These are phyloP conservation scores for Lasioglossum villosulum DNA, from an alignment of 2,888 invertebrate species.

Conservation along the genomic window DNA sequence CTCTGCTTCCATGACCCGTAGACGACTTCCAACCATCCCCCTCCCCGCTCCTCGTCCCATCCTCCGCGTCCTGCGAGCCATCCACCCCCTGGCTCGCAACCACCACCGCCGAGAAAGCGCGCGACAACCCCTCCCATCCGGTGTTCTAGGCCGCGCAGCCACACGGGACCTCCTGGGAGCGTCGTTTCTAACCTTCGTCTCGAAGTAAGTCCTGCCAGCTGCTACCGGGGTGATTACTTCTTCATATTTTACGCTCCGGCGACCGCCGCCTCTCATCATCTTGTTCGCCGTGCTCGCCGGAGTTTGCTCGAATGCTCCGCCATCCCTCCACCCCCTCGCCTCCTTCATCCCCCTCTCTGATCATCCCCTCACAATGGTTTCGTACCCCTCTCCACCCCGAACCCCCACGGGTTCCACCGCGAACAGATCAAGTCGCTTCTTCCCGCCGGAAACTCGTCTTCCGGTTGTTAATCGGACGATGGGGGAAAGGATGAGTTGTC, in stretches of 20 bases:
- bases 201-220: constrained; percentile 67
- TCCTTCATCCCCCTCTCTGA: background rate
- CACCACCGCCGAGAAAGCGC: constrained; percentile 27
- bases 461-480: constrained; percentile 43
- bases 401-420: background rate
- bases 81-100: constrained; percentile 12
- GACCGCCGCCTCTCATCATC: constrained; percentile 59
- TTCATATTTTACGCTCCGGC: constrained; percentile 69
- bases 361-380: background rate
- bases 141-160: constrained; percentile 39
- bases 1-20: constrained; percentile 58
- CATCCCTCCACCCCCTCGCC: background rate
- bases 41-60: background rate
- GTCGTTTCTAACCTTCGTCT: constrained; percentile 59
- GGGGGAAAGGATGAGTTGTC: constrained; percentile 12
- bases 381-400: background rate
- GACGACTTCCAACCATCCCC: constrained; percentile 48
- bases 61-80: background rate
- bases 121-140: constrained; percentile 60
- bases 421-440: constrained; percentile 45
- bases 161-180: constrained; percentile 50
- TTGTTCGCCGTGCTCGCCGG: constrained; percentile 38
- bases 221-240: constrained; percentile 69
- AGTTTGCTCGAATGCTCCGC: constrained; percentile 40
- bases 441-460: constrained; percentile 25